Base-by-base conservation (phyloP, 2,888 invertebrate genomes). In the Drosophila meridiana region DNA sequence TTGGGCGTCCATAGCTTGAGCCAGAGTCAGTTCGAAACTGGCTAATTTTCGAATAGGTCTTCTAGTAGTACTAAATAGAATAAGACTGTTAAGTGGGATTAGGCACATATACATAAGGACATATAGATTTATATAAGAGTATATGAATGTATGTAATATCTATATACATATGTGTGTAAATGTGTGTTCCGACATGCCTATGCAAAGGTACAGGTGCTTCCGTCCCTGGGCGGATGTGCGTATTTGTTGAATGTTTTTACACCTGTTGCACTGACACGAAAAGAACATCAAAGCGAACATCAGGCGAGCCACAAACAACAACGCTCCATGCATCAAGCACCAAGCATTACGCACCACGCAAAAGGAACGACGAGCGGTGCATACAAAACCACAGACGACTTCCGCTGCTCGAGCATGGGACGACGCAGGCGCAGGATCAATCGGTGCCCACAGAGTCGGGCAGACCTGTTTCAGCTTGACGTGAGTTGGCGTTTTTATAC, bases 171-270 rank as follows among this genome's bases (percentile, higher is more conserved):
- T 45, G 13, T 28, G 6, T 47, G 6, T 14, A 7, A 14, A 3
- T 28, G 3, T 7, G 5, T 43, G 13, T 47, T 2, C 13, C 20
- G 20, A 20, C 20, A 6, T 32, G n/a, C 26, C 11, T 64, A 28
- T 30, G 9, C 67, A 56, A 73, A 79, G 79, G 79, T 79, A 67
- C 79, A 79, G 79, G 79, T 82, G 79, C 79, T 79, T 79, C 79
- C 79, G 79, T 67, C 69, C 69, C 48, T 42, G 63, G 53, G 77
- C 86, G 86, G 86, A 86, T 86, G 88, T 89, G 82, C 76, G 85
- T 86, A 84, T 90, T 89, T 86, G 90, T 89, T 84, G 90, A 76
- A 87, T 87, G 89, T 73, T 71, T 74, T 87, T 87, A 86, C 87
- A 87, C 87, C 87, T 87, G 87, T 87, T 87, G 87, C 90, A 83